phyloP scores from a whole-genome alignment of 2,113 vertebrate genomes.

The Zosterops japonicus region DNA sequence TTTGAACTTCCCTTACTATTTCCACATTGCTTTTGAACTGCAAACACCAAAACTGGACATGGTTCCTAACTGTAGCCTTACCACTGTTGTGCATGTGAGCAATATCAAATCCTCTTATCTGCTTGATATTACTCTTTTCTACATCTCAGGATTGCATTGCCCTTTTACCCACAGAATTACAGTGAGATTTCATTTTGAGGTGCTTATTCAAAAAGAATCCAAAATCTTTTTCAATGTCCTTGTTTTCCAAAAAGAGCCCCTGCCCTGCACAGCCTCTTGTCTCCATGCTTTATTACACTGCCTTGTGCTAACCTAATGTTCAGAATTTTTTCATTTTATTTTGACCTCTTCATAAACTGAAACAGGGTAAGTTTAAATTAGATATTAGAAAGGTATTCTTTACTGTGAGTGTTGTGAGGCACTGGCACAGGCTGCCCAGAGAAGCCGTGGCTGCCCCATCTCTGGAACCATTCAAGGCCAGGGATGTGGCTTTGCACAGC shows the following conservation, averaged over 20 bases:
- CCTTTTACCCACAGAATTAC: not conserved
- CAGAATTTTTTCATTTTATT: not conserved
- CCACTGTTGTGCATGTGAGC: not conserved
- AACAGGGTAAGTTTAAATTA: not conserved
- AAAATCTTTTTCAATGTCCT: not conserved
- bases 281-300: not conserved
- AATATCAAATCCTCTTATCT: constrained; percentile 58
- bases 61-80: not conserved
- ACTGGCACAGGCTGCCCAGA: not conserved
- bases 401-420: not conserved
- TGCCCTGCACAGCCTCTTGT: not conserved
- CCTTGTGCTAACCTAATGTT: not conserved
- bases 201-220: constrained; percentile 8
- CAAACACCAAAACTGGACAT: constrained; percentile 10
- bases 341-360: not conserved
- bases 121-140: constrained; percentile 1
- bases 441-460: not conserved
- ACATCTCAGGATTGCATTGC: not conserved
- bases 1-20: constrained; percentile 38
- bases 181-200: constrained; percentile 13
- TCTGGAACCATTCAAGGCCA: not conserved
- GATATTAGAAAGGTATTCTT: not conserved
- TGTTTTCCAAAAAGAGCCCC: not conserved
- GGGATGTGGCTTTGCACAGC: not conserved
- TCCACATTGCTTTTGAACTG: constrained; percentile 31